Evolutionary conservation across 2,797 vertebrate species (phyloP), one percentile per base, ranked within the genome.

Genomic region (Sebastes flavidus): DNA sequence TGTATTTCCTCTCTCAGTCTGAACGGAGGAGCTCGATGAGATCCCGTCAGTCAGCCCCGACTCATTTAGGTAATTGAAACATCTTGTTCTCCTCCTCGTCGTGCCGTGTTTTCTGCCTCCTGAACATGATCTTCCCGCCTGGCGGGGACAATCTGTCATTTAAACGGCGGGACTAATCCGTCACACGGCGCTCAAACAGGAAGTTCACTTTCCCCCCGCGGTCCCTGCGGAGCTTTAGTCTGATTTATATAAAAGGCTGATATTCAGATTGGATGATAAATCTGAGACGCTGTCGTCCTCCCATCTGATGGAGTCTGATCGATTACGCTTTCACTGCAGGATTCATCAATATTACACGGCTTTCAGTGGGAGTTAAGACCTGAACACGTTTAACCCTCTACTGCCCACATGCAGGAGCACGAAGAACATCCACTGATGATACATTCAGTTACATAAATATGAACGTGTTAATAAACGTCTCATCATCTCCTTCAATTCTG

Each of bases 51-150:
- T 76, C 75, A 36, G 68, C 63, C 29, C 13, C 11, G 6, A 36
- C 58, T 81, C 72, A 77, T 88, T 86, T 77, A 71, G 82, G 65
- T 86, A 81, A 88, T 77, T 80, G 87, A 82, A 86, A 88, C 73
- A 84, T 84, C 72, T 75, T 75, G 82, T 79, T 78, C 58, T 85
- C 42, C 42, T 38, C n/a, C n/a, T 77, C n/a, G 13, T 62, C 5
- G 20, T 54, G 6, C 59, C 42, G 18, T 54, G 84, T 77, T 84
- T 77, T 54, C 56, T 70, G 73, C 42, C 22, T 58, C 69, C 69
- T 75, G 78, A 77, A 80, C 78, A 80, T 56, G 75, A 81, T 79
- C 65, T 34, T 74, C 61, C 75, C n/a, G 75, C 72, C 67, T 22
- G 60, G 65, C 65, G 61, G 60, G 14, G 62, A 70, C 58, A 36